A percentile compares a stretch with the other conserved stretches of the same genome.
phyloP scores from a whole-genome alignment of 2,888 invertebrate species.

The Drosophila falleni region DNA sequence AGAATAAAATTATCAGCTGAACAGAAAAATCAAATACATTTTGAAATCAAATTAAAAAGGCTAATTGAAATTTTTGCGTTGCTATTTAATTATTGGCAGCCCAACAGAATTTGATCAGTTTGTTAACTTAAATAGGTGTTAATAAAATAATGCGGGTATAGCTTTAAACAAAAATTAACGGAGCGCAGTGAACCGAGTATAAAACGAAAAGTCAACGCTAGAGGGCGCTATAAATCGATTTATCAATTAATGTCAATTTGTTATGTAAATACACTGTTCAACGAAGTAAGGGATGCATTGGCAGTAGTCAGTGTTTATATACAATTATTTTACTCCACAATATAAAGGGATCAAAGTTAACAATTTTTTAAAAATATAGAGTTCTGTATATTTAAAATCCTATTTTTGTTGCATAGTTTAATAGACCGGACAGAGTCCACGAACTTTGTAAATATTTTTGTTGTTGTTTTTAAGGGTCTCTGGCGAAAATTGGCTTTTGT shows the following conservation, averaged over 20 bases:
- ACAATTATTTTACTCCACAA: not conserved
- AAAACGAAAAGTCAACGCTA: constrained; percentile 52
- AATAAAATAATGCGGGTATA: constrained; percentile 40
- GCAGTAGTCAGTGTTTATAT: not conserved
- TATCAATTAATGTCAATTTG: constrained; percentile 68
- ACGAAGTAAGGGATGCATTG: not conserved
- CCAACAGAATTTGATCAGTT: constrained; percentile 33
- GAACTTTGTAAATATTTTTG: constrained; percentile 11
- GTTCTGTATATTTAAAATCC: too few relatives aligned
- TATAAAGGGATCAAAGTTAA: not conserved
- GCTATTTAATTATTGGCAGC: constrained; percentile 63
- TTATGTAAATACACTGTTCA: constrained; percentile 53
- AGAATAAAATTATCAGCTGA: constrained; percentile 20
- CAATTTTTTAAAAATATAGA: not conserved
- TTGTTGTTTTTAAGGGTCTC: constrained; percentile 4
- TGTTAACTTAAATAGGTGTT: constrained; percentile 42
- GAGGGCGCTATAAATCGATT: constrained; percentile 63
- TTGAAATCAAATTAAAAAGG: constrained; percentile 56
- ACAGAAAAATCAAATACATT: constrained; percentile 6
- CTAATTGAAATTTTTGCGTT: constrained; percentile 65
- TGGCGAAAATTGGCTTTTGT: constrained; percentile 39
- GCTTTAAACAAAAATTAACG: constrained; percentile 52
- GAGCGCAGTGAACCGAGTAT: constrained; percentile 39
- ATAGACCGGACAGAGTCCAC: not conserved
- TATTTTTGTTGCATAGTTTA: constrained; percentile 22